Evolutionary conservation across 92 coral and sea anemone species (phyloP).

Genomic region (Scolanthus callimorphus): DNA sequence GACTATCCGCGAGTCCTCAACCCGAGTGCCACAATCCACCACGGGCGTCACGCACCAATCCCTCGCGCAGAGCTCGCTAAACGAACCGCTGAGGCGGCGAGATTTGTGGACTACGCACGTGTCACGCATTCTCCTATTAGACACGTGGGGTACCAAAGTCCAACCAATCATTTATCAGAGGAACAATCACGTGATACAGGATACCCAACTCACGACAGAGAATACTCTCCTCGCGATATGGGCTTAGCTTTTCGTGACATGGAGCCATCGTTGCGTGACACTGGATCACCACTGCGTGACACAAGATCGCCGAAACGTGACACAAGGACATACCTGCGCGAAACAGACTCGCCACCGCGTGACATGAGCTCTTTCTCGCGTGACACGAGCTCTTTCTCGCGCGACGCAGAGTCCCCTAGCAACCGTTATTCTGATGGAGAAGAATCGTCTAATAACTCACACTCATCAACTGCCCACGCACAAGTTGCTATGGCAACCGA

Average conservation of each 20-base stretch:
- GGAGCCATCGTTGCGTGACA: neutral
- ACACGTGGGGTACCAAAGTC: no score
- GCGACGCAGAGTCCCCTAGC: neutral
- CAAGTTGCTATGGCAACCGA: neutral
- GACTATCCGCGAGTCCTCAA: constrained; percentile 1
- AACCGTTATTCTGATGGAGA: neutral
- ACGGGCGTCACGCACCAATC: constrained; percentile 13
- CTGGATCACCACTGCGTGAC: neutral
- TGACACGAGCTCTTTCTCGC: neutral
- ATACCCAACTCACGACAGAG: neutral
- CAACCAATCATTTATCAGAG: neutral
- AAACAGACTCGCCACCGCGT: neutral
- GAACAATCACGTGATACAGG: constrained; percentile 1
- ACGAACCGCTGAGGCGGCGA: constrained; percentile 1
- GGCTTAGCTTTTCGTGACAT: neutral
- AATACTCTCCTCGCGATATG: neutral
- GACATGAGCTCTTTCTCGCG: neutral
- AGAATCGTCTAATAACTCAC: neutral
- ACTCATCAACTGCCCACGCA: neutral
- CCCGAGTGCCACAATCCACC: constrained; percentile 30
- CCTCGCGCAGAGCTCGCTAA: constrained; percentile 6
- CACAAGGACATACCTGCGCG: neutral
- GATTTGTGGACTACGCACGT: neutral
- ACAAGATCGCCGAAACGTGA: neutral
- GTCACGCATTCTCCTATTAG: neutral